These are phyloP conservation scores for Epizoanthus rinbou DNA, from an alignment of 92 coral and sea anemone species.

Conservation along the genomic window DNA sequence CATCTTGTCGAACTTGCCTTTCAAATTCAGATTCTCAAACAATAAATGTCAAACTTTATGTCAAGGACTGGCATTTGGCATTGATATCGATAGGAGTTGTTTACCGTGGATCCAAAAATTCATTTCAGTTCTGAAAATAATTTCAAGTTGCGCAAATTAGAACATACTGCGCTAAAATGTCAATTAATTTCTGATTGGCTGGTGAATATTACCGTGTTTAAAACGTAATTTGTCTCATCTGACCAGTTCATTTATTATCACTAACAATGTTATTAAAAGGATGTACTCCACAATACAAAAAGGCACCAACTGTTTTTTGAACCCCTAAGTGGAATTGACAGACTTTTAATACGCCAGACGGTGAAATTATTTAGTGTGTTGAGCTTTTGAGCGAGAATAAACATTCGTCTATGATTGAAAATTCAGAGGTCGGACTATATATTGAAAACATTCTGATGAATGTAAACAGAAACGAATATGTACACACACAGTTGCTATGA, in stretches of 20 bases:
- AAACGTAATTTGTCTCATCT: conserved; percentile 8
- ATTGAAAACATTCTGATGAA: neutral
- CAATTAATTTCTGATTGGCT: conserved; percentile 12
- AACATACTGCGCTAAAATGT: neutral
- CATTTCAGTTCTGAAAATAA: conserved; percentile 18
- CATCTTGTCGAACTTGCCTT: conserved; percentile 4
- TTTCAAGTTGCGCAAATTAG: conserved; percentile 12
- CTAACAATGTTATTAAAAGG: neutral
- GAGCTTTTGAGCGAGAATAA: neutral
- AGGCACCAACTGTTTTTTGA: neutral
- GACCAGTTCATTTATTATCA: neutral
- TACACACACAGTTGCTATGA: neutral
- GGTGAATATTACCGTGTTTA: neutral
- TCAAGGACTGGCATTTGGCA: neutral
- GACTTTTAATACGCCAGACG: neutral
- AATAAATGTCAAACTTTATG: conserved; percentile 24
- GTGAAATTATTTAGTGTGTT: too few species aligned
- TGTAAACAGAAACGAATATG: neutral
- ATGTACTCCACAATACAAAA: neutral
- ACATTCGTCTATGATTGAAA: neutral
- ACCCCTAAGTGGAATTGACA: neutral
- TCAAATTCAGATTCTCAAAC: conserved; percentile 14
- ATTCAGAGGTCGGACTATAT: too few species aligned
- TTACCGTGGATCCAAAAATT: conserved; percentile 3
- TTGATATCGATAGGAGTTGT: neutral